Conservation (phyloP, 1,140 invertebrate species). For the Trinorchestia longiramus region DNA sequence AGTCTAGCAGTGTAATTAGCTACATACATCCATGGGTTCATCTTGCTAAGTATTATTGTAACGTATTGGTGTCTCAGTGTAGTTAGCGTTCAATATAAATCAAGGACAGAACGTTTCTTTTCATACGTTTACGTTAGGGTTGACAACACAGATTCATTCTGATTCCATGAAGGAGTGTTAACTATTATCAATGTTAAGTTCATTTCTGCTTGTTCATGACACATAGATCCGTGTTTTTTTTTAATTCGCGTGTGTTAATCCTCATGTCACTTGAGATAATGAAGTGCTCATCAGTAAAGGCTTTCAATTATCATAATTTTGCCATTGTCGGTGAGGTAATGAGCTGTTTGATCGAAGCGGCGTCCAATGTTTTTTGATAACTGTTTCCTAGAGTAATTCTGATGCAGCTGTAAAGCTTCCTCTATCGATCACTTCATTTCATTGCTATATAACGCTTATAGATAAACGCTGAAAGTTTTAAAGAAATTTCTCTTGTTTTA, state of each 20-base stretch:
- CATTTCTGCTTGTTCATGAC: neutral
- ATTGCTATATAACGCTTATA: neutral
- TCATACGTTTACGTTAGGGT: neutral
- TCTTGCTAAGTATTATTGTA: too few species aligned
- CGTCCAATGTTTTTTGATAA: neutral
- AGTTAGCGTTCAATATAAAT: neutral
- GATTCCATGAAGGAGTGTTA: neutral
- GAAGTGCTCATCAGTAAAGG: neutral
- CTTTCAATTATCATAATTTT: neutral
- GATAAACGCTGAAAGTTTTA: neutral
- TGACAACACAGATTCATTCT: neutral
- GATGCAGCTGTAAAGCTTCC: neutral
- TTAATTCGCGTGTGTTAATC: neutral
- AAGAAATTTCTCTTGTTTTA: neutral
- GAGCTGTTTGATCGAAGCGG: neutral
- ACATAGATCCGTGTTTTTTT: neutral
- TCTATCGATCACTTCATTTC: neutral
- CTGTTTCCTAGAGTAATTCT: neutral
- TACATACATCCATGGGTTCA: too few species aligned
- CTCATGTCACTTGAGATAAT: neutral
- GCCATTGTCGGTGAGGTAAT: neutral
- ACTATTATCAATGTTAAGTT: neutral
- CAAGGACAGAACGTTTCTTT: neutral
- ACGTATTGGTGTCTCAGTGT: neutral
- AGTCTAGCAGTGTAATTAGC: too few species aligned